Base-by-base conservation (phyloP, 1,140 invertebrate genomes). In the Octopus bimaculoides region DNA sequence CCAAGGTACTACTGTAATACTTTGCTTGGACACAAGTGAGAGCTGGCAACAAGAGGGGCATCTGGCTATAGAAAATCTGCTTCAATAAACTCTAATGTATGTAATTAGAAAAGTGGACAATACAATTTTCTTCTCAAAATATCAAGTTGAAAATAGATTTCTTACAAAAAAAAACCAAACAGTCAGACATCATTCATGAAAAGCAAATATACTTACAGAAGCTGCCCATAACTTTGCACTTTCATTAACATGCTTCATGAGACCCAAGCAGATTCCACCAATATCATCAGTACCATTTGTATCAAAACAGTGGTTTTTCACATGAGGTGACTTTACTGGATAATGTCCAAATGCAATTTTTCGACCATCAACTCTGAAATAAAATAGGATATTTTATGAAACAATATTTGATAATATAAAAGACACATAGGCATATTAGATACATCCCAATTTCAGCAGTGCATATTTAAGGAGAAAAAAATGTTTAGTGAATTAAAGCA, bases 241-340 rank as follows among this genome's bases (percentile, higher is more conserved):
- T 71, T 71, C 66, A 71, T 71, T 71, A 17, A 71, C 66, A 17
- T 71, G 17, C 66, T 71, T 5, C 66, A 71, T 71, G 14, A 71
- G 66, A 71, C 66, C 66, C 17, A 71, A 20, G 66, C 66, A 71
- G 26, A 71, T 71, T 12, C 66, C 66, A 71, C 66, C 66, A 8
- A 71, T 71, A 5, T 71, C 66, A 71, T 71, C 66, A 5, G 17
- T 9, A 71, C 66, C 66, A 14, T 71, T 5, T 14, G 66, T 71
- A n/a, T 71, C 66, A 71, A 71, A 71, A 71, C 66, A 71, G 17
- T 20, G 17, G 66, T 20, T 20, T 6, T 5, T 20, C 6, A 20
- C 17, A 71, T 71, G 66, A 71, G 1, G 66, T 6, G 66, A 17
- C 66, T 71, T 71, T 14, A 71, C 6, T 71, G 66, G 66, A 71